phyloP scores from a whole-genome alignment of 2,888 invertebrate genomes.

The Noctua janthe region DNA sequence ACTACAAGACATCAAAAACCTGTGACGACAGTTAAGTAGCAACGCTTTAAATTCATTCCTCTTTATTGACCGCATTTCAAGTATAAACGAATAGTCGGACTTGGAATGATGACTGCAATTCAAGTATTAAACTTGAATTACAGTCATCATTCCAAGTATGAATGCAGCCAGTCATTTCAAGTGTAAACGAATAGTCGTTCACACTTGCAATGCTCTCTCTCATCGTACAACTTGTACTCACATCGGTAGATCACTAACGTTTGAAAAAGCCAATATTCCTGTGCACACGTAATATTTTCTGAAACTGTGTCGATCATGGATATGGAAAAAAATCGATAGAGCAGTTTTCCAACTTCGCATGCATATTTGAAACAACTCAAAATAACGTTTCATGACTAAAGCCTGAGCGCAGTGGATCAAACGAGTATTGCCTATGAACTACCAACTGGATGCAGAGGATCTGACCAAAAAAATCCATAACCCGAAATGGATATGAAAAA shows the following conservation, averaged over 20 bases:
- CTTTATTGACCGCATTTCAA: no score
- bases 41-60: background rate
- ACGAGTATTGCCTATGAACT: conserved; percentile 1
- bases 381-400: background rate
- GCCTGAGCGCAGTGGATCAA: background rate
- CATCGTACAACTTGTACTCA: background rate
- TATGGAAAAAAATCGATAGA: background rate
- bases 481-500: background rate
- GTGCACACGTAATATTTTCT: background rate
- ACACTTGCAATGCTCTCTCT: background rate
- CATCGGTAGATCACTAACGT: background rate
- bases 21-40: background rate
- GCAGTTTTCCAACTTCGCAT: conserved; percentile 5
- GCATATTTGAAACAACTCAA: conserved; percentile 17
- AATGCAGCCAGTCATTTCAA: no score
- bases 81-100: no score
- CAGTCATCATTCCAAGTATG: no score
- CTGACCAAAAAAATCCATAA: background rate
- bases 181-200: no score
- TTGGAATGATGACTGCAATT: no score
- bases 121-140: no score
- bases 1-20: background rate
- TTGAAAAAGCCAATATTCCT: conserved; percentile 17
- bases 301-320: background rate
- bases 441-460: conserved; percentile 1